Percentiles rank a stretch among this genome's conserved stretches.
Conservation (phyloP, 2,797 vertebrate species). For the Darevskia nairensis region DNA sequence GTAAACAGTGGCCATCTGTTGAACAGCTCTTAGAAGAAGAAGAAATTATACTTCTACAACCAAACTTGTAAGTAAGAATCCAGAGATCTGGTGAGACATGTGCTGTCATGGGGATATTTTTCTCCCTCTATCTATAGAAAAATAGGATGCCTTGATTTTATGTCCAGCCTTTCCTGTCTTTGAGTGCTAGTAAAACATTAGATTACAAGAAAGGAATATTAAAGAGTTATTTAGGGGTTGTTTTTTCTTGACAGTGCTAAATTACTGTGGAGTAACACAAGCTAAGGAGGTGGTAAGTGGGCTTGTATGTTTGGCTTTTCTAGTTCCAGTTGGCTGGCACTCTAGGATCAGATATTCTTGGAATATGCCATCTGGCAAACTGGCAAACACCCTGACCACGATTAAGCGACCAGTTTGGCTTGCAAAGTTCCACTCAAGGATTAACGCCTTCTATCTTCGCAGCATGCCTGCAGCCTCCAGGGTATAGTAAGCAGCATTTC, state of each 20-base stretch:
- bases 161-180: no score
- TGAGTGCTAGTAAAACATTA: neutral
- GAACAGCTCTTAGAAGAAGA: neutral
- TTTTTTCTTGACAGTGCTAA: neutral
- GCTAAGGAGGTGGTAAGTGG: neutral
- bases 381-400: neutral
- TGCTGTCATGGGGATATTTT: neutral
- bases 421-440: neutral
- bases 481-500: conserved; percentile 10
- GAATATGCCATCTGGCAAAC: conserved; percentile 4
- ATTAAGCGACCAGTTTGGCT: neutral
- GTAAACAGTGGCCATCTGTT: neutral
- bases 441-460: conserved; percentile 3
- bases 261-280: neutral
- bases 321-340: neutral
- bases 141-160: no score
- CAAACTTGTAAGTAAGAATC: neutral
- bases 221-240: neutral
- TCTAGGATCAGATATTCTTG: neutral
- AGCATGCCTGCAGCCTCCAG: accelerated
- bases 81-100: neutral
- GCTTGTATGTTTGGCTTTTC: neutral
- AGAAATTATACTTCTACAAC: neutral
- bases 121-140: neutral
- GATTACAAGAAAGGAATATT: neutral